A percentile compares a stretch with the other conserved stretches of the same genome.
Evolutionary conservation across 2,797 vertebrate genomes (phyloP).

Genomic region (Myoxocephalus aenaeus): DNA sequence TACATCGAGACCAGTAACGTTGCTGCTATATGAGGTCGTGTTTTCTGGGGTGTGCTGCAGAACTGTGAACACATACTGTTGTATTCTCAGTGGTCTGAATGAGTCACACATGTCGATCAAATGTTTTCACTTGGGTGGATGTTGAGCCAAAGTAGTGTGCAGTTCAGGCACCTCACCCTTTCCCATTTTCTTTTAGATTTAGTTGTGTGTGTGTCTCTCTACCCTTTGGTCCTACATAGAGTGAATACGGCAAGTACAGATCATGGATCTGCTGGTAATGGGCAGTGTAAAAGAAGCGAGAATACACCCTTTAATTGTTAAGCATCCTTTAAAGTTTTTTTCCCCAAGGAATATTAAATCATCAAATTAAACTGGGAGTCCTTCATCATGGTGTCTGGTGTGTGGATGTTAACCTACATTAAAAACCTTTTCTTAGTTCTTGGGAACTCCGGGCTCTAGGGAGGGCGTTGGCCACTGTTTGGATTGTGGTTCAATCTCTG

Average conservation of each 20-base stretch:
- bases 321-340: neutral
- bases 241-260: neutral
- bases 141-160: neutral
- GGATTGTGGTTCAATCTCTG: constrained; percentile 80
- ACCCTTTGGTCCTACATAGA: neutral
- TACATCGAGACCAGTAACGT: constrained; percentile 13
- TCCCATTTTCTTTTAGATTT: neutral
- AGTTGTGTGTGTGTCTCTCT: neutral
- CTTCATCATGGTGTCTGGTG: constrained; percentile 25
- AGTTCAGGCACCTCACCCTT: neutral
- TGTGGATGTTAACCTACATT: constrained; percentile 45
- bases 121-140: neutral
- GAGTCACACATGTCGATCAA: neutral
- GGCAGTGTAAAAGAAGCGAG: neutral
- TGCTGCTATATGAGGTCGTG: neutral
- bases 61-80: constrained; percentile 10
- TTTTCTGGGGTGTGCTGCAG: neutral
- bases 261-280: neutral
- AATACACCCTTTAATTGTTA: neutral
- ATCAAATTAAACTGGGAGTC: constrained; percentile 19
- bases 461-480: constrained; percentile 84
- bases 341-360: neutral
- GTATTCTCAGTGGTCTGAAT: neutral
- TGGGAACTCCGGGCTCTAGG: constrained; percentile 80
- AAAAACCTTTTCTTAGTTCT: constrained; percentile 76